Evolutionary conservation across 2,888 invertebrate genomes (phyloP).

Genomic region (Agrotis exclamationis): DNA sequence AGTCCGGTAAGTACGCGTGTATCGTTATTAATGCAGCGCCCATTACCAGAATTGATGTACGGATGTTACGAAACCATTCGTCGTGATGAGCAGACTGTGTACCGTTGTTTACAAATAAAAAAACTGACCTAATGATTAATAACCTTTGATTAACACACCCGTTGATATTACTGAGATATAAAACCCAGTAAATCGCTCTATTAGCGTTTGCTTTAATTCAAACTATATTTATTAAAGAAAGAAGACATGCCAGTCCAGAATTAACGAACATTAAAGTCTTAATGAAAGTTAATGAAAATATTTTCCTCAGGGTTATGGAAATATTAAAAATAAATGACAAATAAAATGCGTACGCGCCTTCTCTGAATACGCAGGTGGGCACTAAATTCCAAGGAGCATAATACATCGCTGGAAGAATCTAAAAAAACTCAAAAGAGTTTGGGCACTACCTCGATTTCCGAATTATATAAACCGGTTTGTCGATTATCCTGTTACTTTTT

Average conservation of each 20-base stretch:
- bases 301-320: conserved; percentile 33
- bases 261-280: conserved; percentile 24
- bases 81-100: conserved; percentile 50
- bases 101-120: conserved; percentile 63
- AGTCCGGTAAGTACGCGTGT: conserved; percentile 74
- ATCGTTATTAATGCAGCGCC: conserved; percentile 74
- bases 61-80: conserved; percentile 66
- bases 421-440: conserved; percentile 61
- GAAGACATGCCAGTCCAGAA: conserved; percentile 19
- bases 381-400: conserved; percentile 46
- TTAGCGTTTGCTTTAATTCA: conserved; percentile 15
- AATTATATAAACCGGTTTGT: conserved; percentile 82
- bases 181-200: conserved; percentile 33
- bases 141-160: conserved; percentile 55
- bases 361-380: conserved; percentile 45
- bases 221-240: conserved; percentile 21
- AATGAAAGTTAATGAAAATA: conserved; percentile 46
- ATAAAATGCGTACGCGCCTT: conserved; percentile 39
- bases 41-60: conserved; percentile 79
- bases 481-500: conserved; percentile 85
- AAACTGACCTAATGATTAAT: conserved; percentile 64
- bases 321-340: conserved; percentile 45
- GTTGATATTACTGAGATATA: conserved; percentile 55
- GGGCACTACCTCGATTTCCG: conserved; percentile 73
- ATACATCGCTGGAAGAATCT: conserved; percentile 38